Percentiles rank a stretch among this genome's conserved stretches.
Conservation (phyloP, 2,113 vertebrate species). For the Galemys pyrenaicus region DNA sequence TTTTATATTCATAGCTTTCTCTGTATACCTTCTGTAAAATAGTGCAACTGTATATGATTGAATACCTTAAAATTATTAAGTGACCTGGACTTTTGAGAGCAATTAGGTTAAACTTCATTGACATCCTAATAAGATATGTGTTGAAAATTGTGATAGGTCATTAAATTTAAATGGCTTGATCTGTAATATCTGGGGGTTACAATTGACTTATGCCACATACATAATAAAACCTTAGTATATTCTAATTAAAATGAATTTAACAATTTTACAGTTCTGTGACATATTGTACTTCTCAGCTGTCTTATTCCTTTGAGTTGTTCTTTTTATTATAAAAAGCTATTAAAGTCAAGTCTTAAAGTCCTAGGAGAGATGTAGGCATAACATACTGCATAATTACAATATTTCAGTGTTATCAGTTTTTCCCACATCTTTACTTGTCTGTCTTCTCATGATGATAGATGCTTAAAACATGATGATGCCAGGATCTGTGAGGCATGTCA, state of each 20-base stretch:
- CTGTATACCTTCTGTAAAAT: background rate
- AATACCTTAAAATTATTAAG: background rate
- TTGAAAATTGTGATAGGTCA: constrained; percentile 10
- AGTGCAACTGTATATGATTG: background rate
- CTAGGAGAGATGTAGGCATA: constrained; percentile 15
- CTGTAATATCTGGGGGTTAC: background rate
- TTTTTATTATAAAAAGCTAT: constrained; percentile 76
- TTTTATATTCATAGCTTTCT: background rate
- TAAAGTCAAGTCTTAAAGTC: constrained; percentile 71
- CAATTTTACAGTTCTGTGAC: constrained; percentile 62
- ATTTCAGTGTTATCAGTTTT: background rate
- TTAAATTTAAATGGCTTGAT: constrained; percentile 48
- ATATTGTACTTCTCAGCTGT: constrained; percentile 46
- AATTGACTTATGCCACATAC: constrained; percentile 24
- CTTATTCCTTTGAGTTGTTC: constrained; percentile 73
- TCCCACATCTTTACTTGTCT: background rate
- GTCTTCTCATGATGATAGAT: background rate
- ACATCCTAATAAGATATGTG: background rate
- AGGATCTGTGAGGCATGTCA: background rate
- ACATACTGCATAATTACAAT: background rate
- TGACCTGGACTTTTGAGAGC: background rate
- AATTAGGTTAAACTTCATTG: constrained; percentile 29
- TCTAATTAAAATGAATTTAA: constrained; percentile 59
- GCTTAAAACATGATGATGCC: background rate
- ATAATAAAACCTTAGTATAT: constrained; percentile 14